Base-by-base conservation (phyloP, 2,888 invertebrate species). In the Ophion obscuratus region DNA sequence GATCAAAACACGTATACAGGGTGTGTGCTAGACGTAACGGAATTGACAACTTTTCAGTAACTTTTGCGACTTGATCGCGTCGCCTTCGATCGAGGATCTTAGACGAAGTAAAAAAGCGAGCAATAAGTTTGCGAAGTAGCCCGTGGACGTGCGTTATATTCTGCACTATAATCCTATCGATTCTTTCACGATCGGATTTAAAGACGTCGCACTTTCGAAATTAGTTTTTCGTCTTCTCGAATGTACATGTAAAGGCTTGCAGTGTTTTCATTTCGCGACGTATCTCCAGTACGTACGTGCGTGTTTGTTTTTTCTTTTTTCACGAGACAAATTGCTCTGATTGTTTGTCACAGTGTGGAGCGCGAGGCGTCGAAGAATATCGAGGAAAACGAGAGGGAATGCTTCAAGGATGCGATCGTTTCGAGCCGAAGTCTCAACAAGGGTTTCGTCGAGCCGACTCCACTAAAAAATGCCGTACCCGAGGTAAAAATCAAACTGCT, bases 311-410 rank as follows among this genome's bases (percentile, higher is more conserved):
- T 27, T 27, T 47, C 14, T 31, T 31, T n/a, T 17, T 40, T 62
- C 40, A 47, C 24, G 17, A 44, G 44, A 47, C 5, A 4, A 24
- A 27, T 47, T 47, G 17, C 17, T 64, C 4, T 17, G 27, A 40
- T 67, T 31, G 6, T 59, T 24, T 47, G 66, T n/a, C 36, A 17
- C 88, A 93, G 93, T 88, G 93, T 93, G 61, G 93, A 93, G 75
- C 92, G 92, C 67, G 93, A 93, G 87, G 93, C 93, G n/a, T 93
- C 93, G 79, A 93, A 93, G 85, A 93, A 93, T 83, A 93, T 93
- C 84, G 93, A 93, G 83, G 93, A 93, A 85, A 93, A 93, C 62
- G 93, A 93, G 81, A 91, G 92, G 10, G 93, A 93, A 85, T 91
- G 92, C 76, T 93, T 93, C 88, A 93, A 93, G 89, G 93, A 93